These are phyloP conservation scores for Microplitis demolitor DNA, from an alignment of 1,140 invertebrate genomes.

Conservation along the genomic window DNA sequence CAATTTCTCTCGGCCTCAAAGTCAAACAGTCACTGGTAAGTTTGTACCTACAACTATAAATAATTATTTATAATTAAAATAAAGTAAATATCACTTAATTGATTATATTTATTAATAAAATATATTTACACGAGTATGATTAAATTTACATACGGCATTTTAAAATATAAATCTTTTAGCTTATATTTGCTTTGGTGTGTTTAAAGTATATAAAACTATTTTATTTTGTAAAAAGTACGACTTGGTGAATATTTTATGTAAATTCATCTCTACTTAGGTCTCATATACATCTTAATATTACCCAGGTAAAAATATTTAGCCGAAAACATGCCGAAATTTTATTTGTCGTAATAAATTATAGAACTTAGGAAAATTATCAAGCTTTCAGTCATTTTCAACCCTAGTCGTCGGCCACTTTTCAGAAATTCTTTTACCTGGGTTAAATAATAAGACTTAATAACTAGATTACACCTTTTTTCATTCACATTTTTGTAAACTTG, in stretches of 20 bases:
- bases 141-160: not conserved
- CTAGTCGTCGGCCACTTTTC: no score
- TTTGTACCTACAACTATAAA: constrained; percentile 18
- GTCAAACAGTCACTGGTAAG: constrained; percentile 58
- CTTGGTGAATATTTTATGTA: not conserved
- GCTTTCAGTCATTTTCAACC: no score
- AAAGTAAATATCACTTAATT: not conserved
- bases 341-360: no score
- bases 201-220: not conserved
- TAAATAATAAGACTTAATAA: no score
- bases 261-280: no score
- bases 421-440: no score
- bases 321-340: no score
- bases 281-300: no score
- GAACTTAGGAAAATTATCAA: no score
- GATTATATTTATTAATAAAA: not conserved
- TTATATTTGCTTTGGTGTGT: not conserved
- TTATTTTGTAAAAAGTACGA: not conserved
- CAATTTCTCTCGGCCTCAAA: constrained; percentile 56
- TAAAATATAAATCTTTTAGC: not conserved
- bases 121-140: not conserved
- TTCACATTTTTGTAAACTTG: not conserved
- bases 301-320: no score
- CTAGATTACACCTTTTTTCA: not conserved
- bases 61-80: not conserved